Evolutionary conservation across 92 coral and sea anemone genomes (phyloP).

Genomic region (Paramuricea clavata): DNA sequence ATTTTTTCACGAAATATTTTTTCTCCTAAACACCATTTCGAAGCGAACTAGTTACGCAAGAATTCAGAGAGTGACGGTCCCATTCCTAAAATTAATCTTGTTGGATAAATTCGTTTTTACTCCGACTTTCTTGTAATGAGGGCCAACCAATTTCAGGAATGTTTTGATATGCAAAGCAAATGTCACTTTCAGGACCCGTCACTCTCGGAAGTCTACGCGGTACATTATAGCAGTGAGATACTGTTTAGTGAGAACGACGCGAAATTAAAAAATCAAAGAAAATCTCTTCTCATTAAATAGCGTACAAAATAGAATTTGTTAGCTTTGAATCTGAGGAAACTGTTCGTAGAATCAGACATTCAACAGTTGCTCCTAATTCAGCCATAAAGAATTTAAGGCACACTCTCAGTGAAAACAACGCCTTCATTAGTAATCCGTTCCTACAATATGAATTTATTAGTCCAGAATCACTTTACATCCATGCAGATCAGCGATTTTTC

Average conservation of each 20-base stretch:
- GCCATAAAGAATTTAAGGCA: neutral
- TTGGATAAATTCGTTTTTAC: no score
- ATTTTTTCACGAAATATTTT: no score
- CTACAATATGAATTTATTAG: neutral
- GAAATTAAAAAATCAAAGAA: neutral
- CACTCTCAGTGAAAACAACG: neutral
- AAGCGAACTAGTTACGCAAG: neutral
- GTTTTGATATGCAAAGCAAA: no score
- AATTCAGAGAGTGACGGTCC: neutral
- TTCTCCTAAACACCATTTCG: no score
- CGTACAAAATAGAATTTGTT: neutral
- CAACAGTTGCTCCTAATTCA: neutral
- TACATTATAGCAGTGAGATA: no score
- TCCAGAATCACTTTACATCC: neutral
- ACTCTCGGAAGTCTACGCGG: no score
- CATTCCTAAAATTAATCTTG: no score
- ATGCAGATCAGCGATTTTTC: neutral
- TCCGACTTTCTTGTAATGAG: no score
- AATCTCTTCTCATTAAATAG: neutral
- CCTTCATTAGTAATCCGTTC: neutral
- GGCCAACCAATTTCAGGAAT: neutral
- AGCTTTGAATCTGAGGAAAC: neutral
- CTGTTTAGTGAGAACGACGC: neutral
- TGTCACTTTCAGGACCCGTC: no score
- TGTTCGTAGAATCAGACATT: neutral